Base-by-base conservation (phyloP, 2,797 vertebrate species). In the Peromyscus attwateri region DNA sequence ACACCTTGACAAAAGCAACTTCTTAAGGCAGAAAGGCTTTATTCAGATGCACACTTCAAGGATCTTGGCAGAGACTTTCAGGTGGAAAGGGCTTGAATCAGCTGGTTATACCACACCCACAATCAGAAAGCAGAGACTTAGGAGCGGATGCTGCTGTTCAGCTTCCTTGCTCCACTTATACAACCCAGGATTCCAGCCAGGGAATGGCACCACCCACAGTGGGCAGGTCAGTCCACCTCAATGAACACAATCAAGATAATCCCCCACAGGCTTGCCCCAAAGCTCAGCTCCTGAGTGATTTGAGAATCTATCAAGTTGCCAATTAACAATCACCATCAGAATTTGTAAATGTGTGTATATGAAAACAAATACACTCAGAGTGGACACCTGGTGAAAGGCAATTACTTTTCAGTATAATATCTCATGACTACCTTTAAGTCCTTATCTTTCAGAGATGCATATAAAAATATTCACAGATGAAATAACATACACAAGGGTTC, bases 391-490 rank as follows among this genome's bases (percentile, higher is more conserved):
- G 70, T 25, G 52, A 75, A 75, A 64, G 52, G 27, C 9, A 88
- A 43, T 75, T 84, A 62, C 21, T 66, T 76, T 89, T 62, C 76
- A 94, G 16, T 71, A 76, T 29, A 37, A 66, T 40, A 57, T 37
- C 87, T 66, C 37, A 73, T 40, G 21, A 85, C 73, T 2, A 91
- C 40, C 87, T 92, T 81, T 49, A 89, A 73, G 40, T 85, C 27
- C 55, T 43, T 91, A 64, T 55, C 13, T 93, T 93, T 91, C 12
- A 80, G 17, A 90, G 66, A 87, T 23, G 70, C 2, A 64, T 21
- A 75, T 4, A 70, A 70, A 95, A 85, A 91, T 77, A 90, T n/a
- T 60, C 27, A 71, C 4, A 87, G 23, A 43, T 95, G 29, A 94
- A 94, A 89, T 40, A 75, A 29, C 34, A 46, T 16, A 25, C 77